Evolutionary conservation across 2,113 vertebrate species (phyloP).

Genomic region (Pygoscelis adeliae): DNA sequence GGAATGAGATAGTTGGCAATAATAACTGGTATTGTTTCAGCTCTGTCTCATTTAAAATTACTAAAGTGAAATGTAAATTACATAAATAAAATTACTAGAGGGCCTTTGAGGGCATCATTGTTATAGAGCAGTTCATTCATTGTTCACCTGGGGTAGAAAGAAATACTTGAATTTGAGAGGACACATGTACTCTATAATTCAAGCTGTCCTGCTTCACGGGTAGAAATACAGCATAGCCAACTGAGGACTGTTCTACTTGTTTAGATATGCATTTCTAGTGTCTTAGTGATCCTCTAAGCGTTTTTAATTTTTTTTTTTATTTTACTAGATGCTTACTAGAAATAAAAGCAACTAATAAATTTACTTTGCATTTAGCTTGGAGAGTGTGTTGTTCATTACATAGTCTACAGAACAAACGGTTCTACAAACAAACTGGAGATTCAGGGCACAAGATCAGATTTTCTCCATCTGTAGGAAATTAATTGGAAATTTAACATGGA

Average conservation of each 20-base stretch:
- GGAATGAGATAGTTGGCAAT: neutral
- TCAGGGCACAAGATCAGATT: neutral
- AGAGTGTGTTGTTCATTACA: neutral
- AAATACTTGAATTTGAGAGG: neutral
- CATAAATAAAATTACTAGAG: neutral
- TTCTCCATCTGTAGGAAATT: neutral
- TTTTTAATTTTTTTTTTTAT: neutral
- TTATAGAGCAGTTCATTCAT: neutral
- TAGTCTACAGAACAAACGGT: neutral
- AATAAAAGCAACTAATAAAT: neutral
- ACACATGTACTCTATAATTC: fast-evolving
- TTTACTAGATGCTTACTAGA: neutral
- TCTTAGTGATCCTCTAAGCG: neutral
- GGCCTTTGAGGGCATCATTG: neutral
- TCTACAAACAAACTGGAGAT: neutral
- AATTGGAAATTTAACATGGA: neutral
- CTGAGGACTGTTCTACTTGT: neutral
- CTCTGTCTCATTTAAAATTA: neutral
- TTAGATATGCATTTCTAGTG: neutral
- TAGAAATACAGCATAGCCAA: neutral
- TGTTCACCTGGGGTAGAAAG: neutral
- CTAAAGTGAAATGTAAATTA: neutral
- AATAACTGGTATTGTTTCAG: neutral
- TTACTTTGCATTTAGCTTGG: neutral
- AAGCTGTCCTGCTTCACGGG: neutral